Evolutionary conservation across 1,140 invertebrate genomes (phyloP).

Genomic region (Adelges cooleyi): DNA sequence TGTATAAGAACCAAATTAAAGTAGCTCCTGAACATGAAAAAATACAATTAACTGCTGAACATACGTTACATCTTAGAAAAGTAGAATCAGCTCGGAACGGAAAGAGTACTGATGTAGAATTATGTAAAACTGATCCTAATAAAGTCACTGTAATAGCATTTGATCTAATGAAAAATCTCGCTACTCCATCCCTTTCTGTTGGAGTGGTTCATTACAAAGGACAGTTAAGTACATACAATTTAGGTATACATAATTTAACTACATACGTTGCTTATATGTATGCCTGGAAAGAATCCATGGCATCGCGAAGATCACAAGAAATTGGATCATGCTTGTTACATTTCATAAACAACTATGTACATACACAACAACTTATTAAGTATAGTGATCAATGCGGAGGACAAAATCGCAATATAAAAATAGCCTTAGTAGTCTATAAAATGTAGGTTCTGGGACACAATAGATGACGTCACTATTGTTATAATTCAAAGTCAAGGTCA

Average conservation of each 20-base stretch:
- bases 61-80: conserved; percentile 2
- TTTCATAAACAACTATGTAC: background rate
- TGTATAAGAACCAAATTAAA: background rate
- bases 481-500: too few species aligned
- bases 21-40: background rate
- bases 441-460: too few species aligned
- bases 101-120: background rate
- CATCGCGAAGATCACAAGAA: conserved; percentile 36
- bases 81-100: background rate
- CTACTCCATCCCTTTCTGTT: conserved; percentile 2
- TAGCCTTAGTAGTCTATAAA: conserved; percentile 36
- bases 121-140: background rate
- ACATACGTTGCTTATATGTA: conserved; percentile 30
- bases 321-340: conserved; percentile 36
- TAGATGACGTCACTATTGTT: too few species aligned
- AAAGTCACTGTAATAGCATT: background rate
- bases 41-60: background rate
- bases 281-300: conserved; percentile 36
- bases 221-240: conserved; percentile 31
- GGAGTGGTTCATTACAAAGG: conserved; percentile 29
- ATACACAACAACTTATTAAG: conserved; percentile 32
- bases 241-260: conserved; percentile 29
- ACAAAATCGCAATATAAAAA: conserved; percentile 38
- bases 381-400: conserved; percentile 38
- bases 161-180: conserved; percentile 1